Percentiles rank a stretch among this genome's conserved stretches.
Evolutionary conservation across 1,140 invertebrate species (phyloP).

Genomic region (Drosophila guanche): DNA sequence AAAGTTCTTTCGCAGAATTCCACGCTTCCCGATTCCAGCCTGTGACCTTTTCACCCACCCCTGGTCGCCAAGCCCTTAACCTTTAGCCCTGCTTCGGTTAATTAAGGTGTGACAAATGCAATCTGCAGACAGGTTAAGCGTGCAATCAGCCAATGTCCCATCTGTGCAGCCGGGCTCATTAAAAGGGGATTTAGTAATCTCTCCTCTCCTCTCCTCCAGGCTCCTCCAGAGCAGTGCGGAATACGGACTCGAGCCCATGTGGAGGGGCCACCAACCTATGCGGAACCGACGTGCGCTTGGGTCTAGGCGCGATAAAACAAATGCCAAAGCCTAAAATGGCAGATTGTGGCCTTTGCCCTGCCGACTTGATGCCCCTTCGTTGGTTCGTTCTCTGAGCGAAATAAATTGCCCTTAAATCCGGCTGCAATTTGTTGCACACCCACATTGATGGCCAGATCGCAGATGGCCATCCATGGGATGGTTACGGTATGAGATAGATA

Average conservation of each 20-base stretch:
- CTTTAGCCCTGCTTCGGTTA: constrained; percentile 29
- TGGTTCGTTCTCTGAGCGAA: constrained; percentile 4
- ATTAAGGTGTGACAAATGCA: constrained; percentile 73
- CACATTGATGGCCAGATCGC: constrained; percentile 11
- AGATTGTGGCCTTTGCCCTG: constrained; percentile 57
- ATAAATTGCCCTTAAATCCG: constrained; percentile 61
- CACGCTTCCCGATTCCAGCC: too few relatives aligned
- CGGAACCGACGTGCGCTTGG: neutral
- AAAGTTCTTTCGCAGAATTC: constrained; percentile 40
- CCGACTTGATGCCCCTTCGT: constrained; percentile 5
- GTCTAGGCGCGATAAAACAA: constrained; percentile 57
- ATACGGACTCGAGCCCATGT: constrained; percentile 7
- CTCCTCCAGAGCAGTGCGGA: neutral
- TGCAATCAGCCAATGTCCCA: constrained; percentile 63
- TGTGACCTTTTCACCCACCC: too few relatives aligned
- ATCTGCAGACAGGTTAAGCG: constrained; percentile 42
- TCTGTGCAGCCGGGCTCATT: constrained; percentile 45
- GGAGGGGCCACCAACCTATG: neutral
- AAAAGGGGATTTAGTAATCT: constrained; percentile 37
- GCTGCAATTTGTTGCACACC: constrained; percentile 62
- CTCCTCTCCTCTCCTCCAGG: constrained; percentile 2
- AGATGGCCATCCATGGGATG: constrained; percentile 11
- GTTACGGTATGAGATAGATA: constrained; percentile 13
- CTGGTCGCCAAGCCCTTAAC: too few relatives aligned
- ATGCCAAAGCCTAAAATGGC: constrained; percentile 69